Percentiles rank a stretch among this genome's conserved stretches.
Evolutionary conservation across 2,888 invertebrate species (phyloP).

Genomic region (Agrilus biguttatus): DNA sequence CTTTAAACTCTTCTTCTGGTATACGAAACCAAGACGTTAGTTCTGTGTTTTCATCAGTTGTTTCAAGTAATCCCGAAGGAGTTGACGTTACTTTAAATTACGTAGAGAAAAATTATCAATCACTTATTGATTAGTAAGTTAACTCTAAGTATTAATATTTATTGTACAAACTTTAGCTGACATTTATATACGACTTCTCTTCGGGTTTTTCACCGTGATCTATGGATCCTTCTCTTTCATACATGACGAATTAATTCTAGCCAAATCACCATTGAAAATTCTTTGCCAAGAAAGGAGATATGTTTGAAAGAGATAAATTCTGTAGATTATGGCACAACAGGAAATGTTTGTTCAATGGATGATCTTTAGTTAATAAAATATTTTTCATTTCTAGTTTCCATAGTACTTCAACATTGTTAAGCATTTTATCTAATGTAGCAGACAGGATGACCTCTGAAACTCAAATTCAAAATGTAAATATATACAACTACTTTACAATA

Average conservation of each 20-base stretch:
- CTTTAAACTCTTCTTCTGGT: conserved; percentile 12
- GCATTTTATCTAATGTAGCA: conserved; percentile 19
- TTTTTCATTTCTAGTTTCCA: conserved; percentile 13
- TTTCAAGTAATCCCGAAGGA: conserved; percentile 39
- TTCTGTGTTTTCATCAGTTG: conserved; percentile 33
- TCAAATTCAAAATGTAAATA: conserved; percentile 16
- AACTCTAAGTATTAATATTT: neutral
- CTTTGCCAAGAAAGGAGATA: no score
- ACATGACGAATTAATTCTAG: no score
- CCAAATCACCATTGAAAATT: no score
- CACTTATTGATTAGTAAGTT: conserved; percentile 1
- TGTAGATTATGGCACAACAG: no score
- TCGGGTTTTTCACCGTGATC: no score
- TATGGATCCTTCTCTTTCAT: no score
- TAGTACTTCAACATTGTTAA: conserved; percentile 32
- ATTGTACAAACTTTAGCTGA: no score
- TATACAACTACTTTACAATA: no score
- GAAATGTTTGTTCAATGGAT: no score
- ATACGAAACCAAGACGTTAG: conserved; percentile 35
- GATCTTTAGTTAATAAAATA: no score
- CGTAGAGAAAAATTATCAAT: conserved; percentile 27
- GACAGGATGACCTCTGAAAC: conserved; percentile 15
- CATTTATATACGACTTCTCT: no score
- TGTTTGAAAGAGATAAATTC: no score
- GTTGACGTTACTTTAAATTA: conserved; percentile 37